Evolutionary conservation across 2,113 vertebrate species (phyloP).

Genomic region (Leptodactylus fuscus): DNA sequence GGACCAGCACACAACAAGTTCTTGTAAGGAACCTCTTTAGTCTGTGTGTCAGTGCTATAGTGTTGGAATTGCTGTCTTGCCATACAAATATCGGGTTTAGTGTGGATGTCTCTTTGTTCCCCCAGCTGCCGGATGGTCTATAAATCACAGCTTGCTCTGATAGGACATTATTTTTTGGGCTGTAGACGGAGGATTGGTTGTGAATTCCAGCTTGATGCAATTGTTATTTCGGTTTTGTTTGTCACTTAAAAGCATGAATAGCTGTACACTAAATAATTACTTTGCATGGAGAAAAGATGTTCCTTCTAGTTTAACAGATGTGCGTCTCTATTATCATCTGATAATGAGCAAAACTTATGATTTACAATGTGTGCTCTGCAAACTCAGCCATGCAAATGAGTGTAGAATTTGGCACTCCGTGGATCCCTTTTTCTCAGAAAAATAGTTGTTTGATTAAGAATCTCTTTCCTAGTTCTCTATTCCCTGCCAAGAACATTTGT

Average conservation of each 20-base stretch:
- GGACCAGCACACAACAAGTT: not conserved
- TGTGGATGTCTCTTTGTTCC: slow-evolving; percentile 24
- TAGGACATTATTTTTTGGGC: not conserved
- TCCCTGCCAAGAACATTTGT: slow-evolving; percentile 54
- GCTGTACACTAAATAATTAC: slow-evolving; percentile 54
- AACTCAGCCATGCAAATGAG: slow-evolving; percentile 50
- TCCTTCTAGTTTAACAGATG: slow-evolving; percentile 49
- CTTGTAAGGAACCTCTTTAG: not conserved
- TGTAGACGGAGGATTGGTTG: not conserved
- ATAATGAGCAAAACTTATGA: slow-evolving; percentile 50
- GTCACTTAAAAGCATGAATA: slow-evolving; percentile 55
- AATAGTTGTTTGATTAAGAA: slow-evolving; percentile 55
- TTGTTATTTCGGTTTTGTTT: slow-evolving; percentile 44
- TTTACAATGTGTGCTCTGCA: slow-evolving; percentile 55
- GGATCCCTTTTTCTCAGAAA: slow-evolving; percentile 46
- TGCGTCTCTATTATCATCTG: slow-evolving; percentile 46
- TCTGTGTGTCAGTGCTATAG: not conserved
- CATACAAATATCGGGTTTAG: slow-evolving; percentile 17
- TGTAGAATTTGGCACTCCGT: slow-evolving; percentile 48
- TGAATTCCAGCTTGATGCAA: slow-evolving; percentile 14
- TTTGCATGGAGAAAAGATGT: slow-evolving; percentile 58
- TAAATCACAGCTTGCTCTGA: slow-evolving; percentile 20
- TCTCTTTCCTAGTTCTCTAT: slow-evolving; percentile 44
- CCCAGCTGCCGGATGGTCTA: slow-evolving; percentile 1
- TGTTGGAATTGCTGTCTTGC: not conserved